These are phyloP conservation scores for Caerostris extrusa DNA, from an alignment of 1,140 invertebrate species.

Conservation along the genomic window DNA sequence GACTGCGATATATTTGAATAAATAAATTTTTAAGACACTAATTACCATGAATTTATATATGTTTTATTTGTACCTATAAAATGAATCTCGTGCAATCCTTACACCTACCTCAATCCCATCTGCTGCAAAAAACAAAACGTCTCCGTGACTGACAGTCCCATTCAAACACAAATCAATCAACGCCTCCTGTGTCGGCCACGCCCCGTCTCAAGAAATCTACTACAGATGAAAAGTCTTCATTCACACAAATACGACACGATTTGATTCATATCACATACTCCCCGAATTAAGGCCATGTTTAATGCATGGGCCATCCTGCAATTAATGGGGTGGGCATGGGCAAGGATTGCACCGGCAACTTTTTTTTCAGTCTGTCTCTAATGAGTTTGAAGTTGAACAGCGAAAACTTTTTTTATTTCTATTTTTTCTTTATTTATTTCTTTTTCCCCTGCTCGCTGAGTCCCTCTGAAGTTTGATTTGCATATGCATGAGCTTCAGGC, in stretches of 20 bases:
- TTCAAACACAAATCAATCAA: slow-evolving; percentile 50
- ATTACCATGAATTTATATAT: no score
- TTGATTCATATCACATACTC: slow-evolving; percentile 40
- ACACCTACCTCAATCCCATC: not conserved
- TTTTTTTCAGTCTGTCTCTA: not conserved
- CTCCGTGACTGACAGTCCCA: slow-evolving; percentile 37
- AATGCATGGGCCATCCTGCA: slow-evolving; percentile 25
- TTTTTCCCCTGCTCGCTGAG: not conserved
- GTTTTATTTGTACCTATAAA: no score
- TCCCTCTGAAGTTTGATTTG: slow-evolving; percentile 14
- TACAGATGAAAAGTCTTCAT: slow-evolving; percentile 48
- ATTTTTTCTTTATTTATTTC: no score
- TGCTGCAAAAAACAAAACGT: not conserved
- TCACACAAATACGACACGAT: slow-evolving; percentile 58
- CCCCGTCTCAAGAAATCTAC: not conserved
- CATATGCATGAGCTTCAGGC: slow-evolving; percentile 38
- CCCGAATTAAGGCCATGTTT: slow-evolving; percentile 40
- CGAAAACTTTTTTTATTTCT: not conserved
- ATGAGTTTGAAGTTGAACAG: slow-evolving; percentile 55
- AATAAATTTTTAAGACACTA: no score
- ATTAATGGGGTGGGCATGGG: not conserved
- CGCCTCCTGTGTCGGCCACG: not conserved
- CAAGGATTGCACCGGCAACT: not conserved
- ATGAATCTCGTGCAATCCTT: no score
- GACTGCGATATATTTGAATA: no score